Percentiles rank a stretch among this genome's conserved stretches.
phyloP scores from a whole-genome alignment of 2,797 vertebrate species.

The Eurystomus glaucurus region DNA sequence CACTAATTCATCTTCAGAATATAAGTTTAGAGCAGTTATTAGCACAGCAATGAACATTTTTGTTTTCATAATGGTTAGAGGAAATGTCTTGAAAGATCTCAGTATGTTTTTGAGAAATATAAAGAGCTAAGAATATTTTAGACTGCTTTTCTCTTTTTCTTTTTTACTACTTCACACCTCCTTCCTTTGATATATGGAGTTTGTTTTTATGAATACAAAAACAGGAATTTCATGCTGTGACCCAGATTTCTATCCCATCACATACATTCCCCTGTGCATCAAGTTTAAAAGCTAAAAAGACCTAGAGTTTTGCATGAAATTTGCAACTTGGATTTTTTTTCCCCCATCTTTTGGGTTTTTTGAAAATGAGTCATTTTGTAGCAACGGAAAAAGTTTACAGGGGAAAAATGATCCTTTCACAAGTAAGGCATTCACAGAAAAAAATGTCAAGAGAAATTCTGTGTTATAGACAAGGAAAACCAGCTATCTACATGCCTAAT shows the following conservation, averaged over 20 bases:
- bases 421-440: neutral
- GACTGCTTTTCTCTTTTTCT: slow-evolving; percentile 59
- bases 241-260: slow-evolving; percentile 74
- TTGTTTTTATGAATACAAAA: slow-evolving; percentile 77
- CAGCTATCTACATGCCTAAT: neutral
- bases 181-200: slow-evolving; percentile 71
- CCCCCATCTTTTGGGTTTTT: slow-evolving; percentile 13
- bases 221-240: slow-evolving; percentile 75
- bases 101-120: neutral
- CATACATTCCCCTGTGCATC: slow-evolving; percentile 69
- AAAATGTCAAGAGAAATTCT: neutral
- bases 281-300: slow-evolving; percentile 72
- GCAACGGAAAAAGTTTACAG: neutral
- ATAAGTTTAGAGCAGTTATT: neutral
- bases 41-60: neutral
- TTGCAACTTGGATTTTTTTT: slow-evolving; percentile 43
- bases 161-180: slow-evolving; percentile 78
- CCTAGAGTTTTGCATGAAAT: slow-evolving; percentile 67
- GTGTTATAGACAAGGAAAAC: neutral
- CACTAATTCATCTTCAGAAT: neutral
- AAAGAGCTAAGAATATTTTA: slow-evolving; percentile 52
- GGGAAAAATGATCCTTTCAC: neutral
- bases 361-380: slow-evolving; percentile 59
- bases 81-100: slow-evolving; percentile 1
- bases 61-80: neutral